Evolutionary conservation across 2,797 vertebrate species (phyloP).

Genomic region (Ctenosaura bakeri): DNA sequence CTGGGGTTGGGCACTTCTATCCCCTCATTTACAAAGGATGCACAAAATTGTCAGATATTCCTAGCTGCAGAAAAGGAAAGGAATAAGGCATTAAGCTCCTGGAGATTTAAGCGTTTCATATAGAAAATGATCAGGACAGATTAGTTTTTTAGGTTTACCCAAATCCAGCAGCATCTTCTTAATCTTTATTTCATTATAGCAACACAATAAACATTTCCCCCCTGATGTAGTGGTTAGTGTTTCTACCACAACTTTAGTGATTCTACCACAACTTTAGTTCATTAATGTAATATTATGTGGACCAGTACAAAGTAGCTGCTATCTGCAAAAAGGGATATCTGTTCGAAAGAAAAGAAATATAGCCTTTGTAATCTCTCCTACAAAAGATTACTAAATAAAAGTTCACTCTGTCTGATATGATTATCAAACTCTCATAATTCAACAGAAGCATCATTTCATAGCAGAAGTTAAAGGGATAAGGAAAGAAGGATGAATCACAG

Average conservation of each 20-base stretch:
- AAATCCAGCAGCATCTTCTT: slow-evolving; percentile 13
- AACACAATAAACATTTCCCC: neutral
- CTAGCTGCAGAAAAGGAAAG: neutral
- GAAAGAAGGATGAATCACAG: neutral
- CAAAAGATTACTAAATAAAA: neutral
- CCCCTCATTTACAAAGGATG: neutral
- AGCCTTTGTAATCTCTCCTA: neutral
- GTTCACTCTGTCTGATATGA: neutral
- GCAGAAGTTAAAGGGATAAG: neutral
- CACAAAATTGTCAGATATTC: neutral
- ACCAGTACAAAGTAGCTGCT: neutral
- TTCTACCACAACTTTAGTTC: neutral
- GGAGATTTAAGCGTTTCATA: slow-evolving; percentile 2
- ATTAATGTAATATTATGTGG: slow-evolving; percentile 7
- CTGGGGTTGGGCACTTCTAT: neutral
- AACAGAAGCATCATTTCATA: slow-evolving; percentile 4
- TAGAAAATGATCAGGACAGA: neutral
- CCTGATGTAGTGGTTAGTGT: neutral
- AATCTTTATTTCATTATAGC: slow-evolving; percentile 20
- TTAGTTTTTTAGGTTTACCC: neutral
- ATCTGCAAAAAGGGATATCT: neutral
- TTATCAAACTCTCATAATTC: slow-evolving; percentile 8
- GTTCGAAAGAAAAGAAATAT: neutral
- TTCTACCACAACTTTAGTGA: neutral
- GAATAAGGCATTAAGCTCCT: neutral